Evolutionary conservation across 1,140 invertebrate genomes (phyloP).

Genomic region (Macrocentrus cingulum): DNA sequence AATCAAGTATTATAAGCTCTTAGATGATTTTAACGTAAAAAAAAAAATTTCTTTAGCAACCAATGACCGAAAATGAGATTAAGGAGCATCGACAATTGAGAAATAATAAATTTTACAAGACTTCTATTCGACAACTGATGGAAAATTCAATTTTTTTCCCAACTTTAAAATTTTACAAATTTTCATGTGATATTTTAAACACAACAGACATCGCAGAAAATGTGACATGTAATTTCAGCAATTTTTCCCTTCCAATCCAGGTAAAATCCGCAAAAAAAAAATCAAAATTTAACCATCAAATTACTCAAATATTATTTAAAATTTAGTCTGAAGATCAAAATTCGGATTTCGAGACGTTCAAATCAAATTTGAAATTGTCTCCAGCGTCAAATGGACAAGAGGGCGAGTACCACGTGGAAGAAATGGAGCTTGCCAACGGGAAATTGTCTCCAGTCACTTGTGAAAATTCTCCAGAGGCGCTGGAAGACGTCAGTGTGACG

Average conservation of each 20-base stretch:
- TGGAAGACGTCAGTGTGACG: no score
- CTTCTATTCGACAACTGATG: slow-evolving; percentile 62
- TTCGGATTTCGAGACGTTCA: slow-evolving; percentile 32
- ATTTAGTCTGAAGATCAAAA: slow-evolving; percentile 20
- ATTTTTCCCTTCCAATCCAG: slow-evolving; percentile 19
- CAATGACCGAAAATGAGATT: slow-evolving; percentile 49
- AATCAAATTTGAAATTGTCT: slow-evolving; percentile 33
- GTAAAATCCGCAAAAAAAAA: slow-evolving; percentile 10
- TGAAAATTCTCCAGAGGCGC: no score
- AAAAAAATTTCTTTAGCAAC: no score
- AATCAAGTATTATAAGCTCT: neutral
- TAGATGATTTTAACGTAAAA: no score
- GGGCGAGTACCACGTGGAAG: slow-evolving; percentile 32
- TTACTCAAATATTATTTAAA: no score
- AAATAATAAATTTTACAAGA: slow-evolving; percentile 64
- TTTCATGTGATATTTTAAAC: slow-evolving; percentile 35
- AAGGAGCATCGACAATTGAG: slow-evolving; percentile 60
- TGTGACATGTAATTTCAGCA: slow-evolving; percentile 34
- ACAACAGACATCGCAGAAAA: slow-evolving; percentile 21
- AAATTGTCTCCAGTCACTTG: slow-evolving; percentile 34
- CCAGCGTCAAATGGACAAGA: slow-evolving; percentile 32
- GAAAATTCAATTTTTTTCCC: slow-evolving; percentile 65
- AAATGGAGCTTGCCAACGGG: slow-evolving; percentile 31
- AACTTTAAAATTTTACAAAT: slow-evolving; percentile 45
- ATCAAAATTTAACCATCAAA: neutral